Conservation (phyloP, 2,888 invertebrate species). For the Gordius sp. region DNA sequence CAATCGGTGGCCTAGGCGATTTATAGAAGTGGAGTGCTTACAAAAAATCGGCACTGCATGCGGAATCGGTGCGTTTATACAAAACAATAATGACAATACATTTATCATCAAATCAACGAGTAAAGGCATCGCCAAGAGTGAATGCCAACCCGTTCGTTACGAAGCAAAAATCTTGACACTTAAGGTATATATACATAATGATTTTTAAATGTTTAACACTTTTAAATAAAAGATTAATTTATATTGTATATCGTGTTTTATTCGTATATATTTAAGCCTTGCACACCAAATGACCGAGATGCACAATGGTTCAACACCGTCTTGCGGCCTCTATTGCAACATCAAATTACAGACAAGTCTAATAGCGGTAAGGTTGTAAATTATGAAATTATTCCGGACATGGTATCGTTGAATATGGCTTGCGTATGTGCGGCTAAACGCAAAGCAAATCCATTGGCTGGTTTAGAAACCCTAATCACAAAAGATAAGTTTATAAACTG, state of each 20-base stretch:
- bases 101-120: background rate
- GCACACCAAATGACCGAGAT: too few relatives aligned
- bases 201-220: background rate
- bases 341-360: too few relatives aligned
- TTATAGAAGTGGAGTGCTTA: slow-evolving; percentile 7
- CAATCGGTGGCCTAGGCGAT: background rate
- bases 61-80: background rate
- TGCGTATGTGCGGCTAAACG: background rate
- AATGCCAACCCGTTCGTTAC: slow-evolving; percentile 6
- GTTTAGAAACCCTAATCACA: background rate
- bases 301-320: too few relatives aligned
- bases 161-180: background rate
- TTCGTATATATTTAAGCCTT: too few relatives aligned
- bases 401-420: background rate
- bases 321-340: too few relatives aligned
- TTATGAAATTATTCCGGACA: background rate
- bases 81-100: background rate
- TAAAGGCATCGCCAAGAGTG: background rate
- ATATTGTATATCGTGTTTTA: too few relatives aligned
- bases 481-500: slow-evolving; percentile 6
- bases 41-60: background rate
- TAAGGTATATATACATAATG: background rate
- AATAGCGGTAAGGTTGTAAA: too few relatives aligned
- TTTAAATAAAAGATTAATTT: too few relatives aligned
- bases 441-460: background rate